Evolutionary conservation across 2,797 vertebrate genomes (phyloP).

Genomic region (Rhynchotus rufescens): DNA sequence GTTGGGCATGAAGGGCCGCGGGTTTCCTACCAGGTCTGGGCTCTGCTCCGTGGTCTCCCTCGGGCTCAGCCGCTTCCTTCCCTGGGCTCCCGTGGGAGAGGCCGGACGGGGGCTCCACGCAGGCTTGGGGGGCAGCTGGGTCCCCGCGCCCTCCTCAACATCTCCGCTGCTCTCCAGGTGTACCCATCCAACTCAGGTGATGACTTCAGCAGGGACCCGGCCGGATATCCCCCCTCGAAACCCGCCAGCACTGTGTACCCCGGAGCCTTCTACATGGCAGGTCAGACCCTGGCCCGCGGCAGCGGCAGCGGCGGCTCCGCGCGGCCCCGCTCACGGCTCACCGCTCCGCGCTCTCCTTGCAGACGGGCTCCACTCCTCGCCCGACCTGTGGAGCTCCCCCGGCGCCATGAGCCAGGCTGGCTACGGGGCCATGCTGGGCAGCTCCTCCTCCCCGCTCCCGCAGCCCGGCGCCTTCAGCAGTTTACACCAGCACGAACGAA

Average conservation of each 20-base stretch:
- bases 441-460: slow-evolving; percentile 83
- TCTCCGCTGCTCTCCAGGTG: slow-evolving; percentile 83
- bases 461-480: slow-evolving; percentile 89
- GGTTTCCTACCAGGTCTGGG: not conserved
- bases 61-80: not conserved
- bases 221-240: slow-evolving; percentile 89
- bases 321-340: too few species aligned
- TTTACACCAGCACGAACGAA: slow-evolving; percentile 94
- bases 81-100: fast-evolving
- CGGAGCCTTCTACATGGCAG: slow-evolving; percentile 95
- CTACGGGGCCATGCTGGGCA: slow-evolving; percentile 90
- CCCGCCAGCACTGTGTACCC: slow-evolving; percentile 89
- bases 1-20: too few species aligned
- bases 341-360: not conserved
- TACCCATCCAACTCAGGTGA: slow-evolving; percentile 95
- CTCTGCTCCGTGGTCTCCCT: not conserved
- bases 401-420: slow-evolving; percentile 89
- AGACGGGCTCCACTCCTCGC: slow-evolving; percentile 90
- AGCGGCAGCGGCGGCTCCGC: too few species aligned
- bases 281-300: slow-evolving; percentile 60
- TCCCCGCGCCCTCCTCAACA: not conserved
- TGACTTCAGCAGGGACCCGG: slow-evolving; percentile 90
- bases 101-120: not conserved
- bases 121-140: too few species aligned
- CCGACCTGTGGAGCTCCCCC: slow-evolving; percentile 91